Conservation (phyloP, 2,797 vertebrate species). For the Percopsis omiscomaycus region DNA sequence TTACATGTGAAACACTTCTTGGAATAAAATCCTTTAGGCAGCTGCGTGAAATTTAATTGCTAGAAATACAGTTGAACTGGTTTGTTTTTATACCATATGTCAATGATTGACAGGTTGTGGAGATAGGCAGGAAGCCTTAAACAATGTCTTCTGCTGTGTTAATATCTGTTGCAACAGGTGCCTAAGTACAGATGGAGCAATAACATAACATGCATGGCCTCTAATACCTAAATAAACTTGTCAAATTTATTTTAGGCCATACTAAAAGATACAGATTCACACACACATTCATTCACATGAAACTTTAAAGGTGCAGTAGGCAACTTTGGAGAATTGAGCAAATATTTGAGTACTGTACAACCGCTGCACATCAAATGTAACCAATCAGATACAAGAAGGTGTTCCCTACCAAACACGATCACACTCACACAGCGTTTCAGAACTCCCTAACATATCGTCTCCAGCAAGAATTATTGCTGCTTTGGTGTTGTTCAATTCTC, state of each 20-base stretch:
- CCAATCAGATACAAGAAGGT: too few relatives aligned
- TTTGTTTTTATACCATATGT: constrained; percentile 11
- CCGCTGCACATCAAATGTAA: too few relatives aligned
- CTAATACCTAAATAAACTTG: neutral
- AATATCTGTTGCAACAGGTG: constrained; percentile 61
- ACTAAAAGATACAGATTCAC: too few relatives aligned
- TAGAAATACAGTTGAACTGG: constrained; percentile 10
- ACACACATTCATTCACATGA: too few relatives aligned
- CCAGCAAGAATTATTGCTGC: too few relatives aligned
- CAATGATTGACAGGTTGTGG: constrained; percentile 3
- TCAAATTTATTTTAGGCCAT: neutral
- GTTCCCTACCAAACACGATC: too few relatives aligned
- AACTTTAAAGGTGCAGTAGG: too few relatives aligned
- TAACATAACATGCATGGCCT: neutral
- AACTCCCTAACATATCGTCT: too few relatives aligned
- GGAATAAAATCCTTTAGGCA: constrained; percentile 1
- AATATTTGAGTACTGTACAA: too few relatives aligned
- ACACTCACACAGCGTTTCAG: too few relatives aligned
- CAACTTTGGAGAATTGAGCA: too few relatives aligned
- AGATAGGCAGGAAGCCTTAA: neutral
- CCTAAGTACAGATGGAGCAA: constrained; percentile 6
- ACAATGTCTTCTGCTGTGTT: neutral
- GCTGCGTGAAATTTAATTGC: neutral
- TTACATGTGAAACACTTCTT: constrained; percentile 6
- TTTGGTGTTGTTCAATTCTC: too few relatives aligned